phyloP scores from a whole-genome alignment of 2,113 vertebrate genomes.

The Nerophis lumbriciformis region DNA sequence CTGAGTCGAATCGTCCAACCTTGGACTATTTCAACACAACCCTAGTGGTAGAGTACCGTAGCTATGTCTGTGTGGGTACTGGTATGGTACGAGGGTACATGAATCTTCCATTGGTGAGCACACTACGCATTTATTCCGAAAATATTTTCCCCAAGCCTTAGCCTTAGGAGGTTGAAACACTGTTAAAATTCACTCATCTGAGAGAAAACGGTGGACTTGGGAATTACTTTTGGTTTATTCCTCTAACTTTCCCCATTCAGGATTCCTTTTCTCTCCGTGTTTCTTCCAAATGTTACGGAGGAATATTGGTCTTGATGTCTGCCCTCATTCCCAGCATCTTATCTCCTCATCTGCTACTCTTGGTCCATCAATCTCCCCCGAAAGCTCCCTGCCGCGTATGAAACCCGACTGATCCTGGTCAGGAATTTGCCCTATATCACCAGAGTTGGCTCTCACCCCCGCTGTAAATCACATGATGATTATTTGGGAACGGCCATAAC shows the following conservation, averaged over 20 bases:
- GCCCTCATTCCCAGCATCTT: neutral
- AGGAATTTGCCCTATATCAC: slow-evolving; percentile 64
- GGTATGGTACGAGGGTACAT: no score
- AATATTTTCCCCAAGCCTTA: slow-evolving; percentile 10
- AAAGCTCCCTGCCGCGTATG: slow-evolving; percentile 33
- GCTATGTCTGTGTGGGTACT: no score
- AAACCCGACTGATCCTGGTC: slow-evolving; percentile 50
- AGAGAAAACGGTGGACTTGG: slow-evolving; percentile 37
- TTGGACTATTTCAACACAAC: no score
- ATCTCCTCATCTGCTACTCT: slow-evolving; percentile 16
- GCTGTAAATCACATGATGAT: slow-evolving; percentile 66
- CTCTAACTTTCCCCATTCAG: neutral
- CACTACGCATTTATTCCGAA: neutral
- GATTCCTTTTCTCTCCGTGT: slow-evolving; percentile 2
- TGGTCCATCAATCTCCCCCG: slow-evolving; percentile 16
- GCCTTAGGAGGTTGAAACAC: slow-evolving; percentile 34
- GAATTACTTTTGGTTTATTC: slow-evolving; percentile 9
- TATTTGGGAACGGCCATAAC: slow-evolving; percentile 50
- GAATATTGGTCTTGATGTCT: neutral
- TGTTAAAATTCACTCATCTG: slow-evolving; percentile 38
- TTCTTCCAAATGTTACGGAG: neutral
- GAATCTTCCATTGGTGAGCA: neutral
- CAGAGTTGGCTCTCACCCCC: slow-evolving; percentile 29
- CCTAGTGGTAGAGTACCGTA: no score
- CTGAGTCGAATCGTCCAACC: no score